Evolutionary conservation across 2,888 invertebrate genomes (phyloP).

Genomic region (Halictus quadricinctus): DNA sequence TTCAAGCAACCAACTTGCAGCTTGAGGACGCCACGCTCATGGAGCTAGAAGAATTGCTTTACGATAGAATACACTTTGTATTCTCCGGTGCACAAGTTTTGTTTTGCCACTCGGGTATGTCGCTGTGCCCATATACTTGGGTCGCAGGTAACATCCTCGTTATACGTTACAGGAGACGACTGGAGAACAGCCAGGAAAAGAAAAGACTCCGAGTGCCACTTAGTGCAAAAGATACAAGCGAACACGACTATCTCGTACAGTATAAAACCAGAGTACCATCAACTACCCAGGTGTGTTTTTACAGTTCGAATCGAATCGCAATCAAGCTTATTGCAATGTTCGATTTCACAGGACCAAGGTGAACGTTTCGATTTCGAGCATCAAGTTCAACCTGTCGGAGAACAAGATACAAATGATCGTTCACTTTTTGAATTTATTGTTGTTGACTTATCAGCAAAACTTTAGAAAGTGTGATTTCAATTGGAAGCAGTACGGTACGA

Average conservation of each 20-base stretch:
- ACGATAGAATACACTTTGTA: slow-evolving; percentile 89
- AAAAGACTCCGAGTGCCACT: slow-evolving; percentile 89
- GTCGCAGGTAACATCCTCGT: not conserved
- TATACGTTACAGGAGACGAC: slow-evolving; percentile 84
- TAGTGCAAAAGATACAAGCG: slow-evolving; percentile 87
- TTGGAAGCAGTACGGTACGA: slow-evolving; percentile 26
- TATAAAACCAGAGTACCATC: slow-evolving; percentile 88
- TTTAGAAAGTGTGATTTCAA: slow-evolving; percentile 44
- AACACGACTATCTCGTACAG: slow-evolving; percentile 89
- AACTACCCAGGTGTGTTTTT: slow-evolving; percentile 85
- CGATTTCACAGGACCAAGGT: slow-evolving; percentile 87
- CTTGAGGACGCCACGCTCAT: slow-evolving; percentile 91
- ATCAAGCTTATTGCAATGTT: slow-evolving; percentile 17
- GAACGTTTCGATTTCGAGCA: slow-evolving; percentile 87
- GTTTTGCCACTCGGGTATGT: slow-evolving; percentile 84
- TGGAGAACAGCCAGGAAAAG: slow-evolving; percentile 89
- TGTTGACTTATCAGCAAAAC: slow-evolving; percentile 79
- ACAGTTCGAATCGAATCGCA: not conserved
- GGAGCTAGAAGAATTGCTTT: slow-evolving; percentile 91
- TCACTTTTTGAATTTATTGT: slow-evolving; percentile 85
- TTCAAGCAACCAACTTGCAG: slow-evolving; percentile 87
- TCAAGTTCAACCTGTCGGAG: slow-evolving; percentile 91
- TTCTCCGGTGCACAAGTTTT: slow-evolving; percentile 88
- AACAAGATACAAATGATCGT: slow-evolving; percentile 87
- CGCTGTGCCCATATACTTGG: not conserved